Base-by-base conservation (phyloP, 2,888 invertebrate genomes). In the Kuschelorhynchus macadamiae region DNA sequence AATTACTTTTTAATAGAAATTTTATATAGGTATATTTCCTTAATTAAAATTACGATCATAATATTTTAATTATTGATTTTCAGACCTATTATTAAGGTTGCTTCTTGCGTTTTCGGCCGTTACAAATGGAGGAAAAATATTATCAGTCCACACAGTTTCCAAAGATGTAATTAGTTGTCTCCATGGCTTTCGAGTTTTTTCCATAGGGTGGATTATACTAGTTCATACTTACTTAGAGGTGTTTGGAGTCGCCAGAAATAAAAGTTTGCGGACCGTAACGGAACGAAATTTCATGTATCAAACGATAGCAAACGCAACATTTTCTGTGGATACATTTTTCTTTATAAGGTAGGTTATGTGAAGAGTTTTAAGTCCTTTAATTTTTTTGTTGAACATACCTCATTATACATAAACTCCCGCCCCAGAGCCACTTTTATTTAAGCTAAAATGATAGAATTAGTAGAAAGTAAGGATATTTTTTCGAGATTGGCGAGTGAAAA, bases 311-410 rank as follows among this genome's bases (percentile, higher is more conserved):
- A 94, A 94, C 82, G 94, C 93, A 0, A 92, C 93, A 4, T 93
- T 92, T 80, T 93, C 94, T 49, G 94, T 94, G 42, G 94, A 94
- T 78, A 92, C 93, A 3, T 94, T 94, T 84, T 94, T 94, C 85
- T 93, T 93, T 77, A 92, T 94, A 73, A 93, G 93, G 91, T 93
- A 76, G 71, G 61, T 25, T 25, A 25, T 25, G 7, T 4, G 16
- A 44, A 44, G 18, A 18, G 46, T 44, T 14, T 9, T 5, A 57
- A 42, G 18, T 9, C 12, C 25, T 65, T 30, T 14, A 47, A 44
- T 42, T 56, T 46, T 14, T 53, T 18, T 59, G 42, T 25, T n/a
- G n/a, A n/a, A n/a, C n/a, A n/a, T n/a, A n/a, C n/a, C n/a, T n/a
- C n/a, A n/a, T n/a, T n/a, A n/a, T n/a, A n/a, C n/a, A n/a, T n/a